phyloP scores from a whole-genome alignment of 2,113 vertebrate species.

The Poicephalus gulielmi region DNA sequence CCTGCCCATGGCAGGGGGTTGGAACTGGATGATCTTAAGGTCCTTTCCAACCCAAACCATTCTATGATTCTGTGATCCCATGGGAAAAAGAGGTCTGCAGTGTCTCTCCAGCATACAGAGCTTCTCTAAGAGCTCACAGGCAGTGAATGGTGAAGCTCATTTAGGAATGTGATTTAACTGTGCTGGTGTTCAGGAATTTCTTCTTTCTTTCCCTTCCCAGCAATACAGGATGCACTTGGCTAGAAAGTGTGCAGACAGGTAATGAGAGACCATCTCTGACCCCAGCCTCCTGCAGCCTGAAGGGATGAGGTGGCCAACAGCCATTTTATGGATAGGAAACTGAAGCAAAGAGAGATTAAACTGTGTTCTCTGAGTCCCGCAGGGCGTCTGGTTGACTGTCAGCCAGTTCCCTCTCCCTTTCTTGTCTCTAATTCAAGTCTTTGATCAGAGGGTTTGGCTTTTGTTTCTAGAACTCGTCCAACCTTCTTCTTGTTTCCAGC shows the following conservation, averaged over 20 bases:
- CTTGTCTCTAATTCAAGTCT: slow-evolving; percentile 40
- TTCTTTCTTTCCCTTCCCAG: neutral
- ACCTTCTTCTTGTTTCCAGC: neutral
- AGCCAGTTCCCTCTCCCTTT: slow-evolving; percentile 31
- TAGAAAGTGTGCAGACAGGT: neutral
- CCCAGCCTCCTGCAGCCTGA: neutral
- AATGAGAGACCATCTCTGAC: neutral
- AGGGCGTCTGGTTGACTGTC: neutral
- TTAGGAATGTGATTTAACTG: neutral
- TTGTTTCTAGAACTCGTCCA: slow-evolving; percentile 12
- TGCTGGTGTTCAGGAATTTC: neutral
- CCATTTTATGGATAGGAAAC: neutral
- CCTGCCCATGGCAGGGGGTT: too few species aligned
- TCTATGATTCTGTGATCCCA: neutral
- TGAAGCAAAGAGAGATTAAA: slow-evolving; percentile 1
- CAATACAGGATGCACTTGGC: neutral
- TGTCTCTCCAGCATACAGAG: neutral
- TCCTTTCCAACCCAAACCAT: too few species aligned
- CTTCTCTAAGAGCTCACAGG: neutral
- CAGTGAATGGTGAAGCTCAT: neutral
- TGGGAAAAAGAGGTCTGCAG: neutral
- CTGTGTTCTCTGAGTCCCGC: neutral
- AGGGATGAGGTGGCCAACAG: neutral
- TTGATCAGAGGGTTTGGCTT: slow-evolving; percentile 44
- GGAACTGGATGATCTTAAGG: too few species aligned